phyloP scores from a whole-genome alignment of 2,888 invertebrate species.

The Cyaniris semiargus region DNA sequence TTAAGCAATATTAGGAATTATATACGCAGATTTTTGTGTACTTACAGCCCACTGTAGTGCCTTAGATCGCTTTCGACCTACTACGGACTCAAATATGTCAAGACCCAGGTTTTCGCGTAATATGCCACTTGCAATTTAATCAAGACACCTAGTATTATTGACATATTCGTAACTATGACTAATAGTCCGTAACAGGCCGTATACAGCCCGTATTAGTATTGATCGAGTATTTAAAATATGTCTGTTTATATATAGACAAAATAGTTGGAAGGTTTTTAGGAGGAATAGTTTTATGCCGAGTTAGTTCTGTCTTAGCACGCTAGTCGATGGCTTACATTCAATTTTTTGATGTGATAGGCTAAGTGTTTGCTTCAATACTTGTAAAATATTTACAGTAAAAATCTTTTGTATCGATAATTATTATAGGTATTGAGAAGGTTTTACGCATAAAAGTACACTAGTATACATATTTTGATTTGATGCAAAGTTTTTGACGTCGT shows the following conservation, averaged over 20 bases:
- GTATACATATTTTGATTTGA: neutral
- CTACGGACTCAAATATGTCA: neutral
- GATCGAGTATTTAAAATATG: neutral
- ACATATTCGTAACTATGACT: neutral
- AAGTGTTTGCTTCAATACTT: slow-evolving; percentile 1
- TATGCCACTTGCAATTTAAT: neutral
- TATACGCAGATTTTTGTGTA: neutral
- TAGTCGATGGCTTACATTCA: slow-evolving; percentile 27
- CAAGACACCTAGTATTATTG: neutral
- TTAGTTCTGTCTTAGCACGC: slow-evolving; percentile 28
- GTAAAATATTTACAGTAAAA: neutral
- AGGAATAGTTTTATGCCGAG: neutral
- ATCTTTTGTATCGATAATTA: neutral
- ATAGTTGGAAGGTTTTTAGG: neutral
- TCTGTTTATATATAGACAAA: neutral
- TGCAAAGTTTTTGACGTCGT: no score
- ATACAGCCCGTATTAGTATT: neutral
- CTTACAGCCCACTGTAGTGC: slow-evolving; percentile 28
- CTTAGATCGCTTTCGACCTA: slow-evolving; percentile 15
- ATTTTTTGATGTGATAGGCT: slow-evolving; percentile 27
- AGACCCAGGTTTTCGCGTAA: neutral
- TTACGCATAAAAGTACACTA: slow-evolving; percentile 1
- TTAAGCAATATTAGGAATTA: slow-evolving; percentile 28
- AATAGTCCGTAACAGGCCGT: slow-evolving; percentile 16
- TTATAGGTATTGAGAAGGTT: neutral